Percentiles rank a stretch among this genome's conserved stretches.
Conservation (phyloP, 2,888 invertebrate genomes). For the Protonemura montana region DNA sequence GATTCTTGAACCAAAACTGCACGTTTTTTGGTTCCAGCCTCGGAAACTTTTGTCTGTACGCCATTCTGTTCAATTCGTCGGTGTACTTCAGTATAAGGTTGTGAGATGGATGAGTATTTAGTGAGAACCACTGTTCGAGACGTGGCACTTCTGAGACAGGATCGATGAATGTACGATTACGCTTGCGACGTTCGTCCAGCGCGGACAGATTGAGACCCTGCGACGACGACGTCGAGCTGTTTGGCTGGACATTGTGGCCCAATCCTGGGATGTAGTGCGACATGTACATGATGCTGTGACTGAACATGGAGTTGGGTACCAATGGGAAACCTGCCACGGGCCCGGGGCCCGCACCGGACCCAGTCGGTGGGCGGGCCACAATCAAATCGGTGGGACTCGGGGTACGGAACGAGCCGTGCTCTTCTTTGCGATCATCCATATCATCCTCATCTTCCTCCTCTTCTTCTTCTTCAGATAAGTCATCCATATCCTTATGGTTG, state of each 20-base stretch:
- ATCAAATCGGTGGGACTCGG: constrained; percentile 53
- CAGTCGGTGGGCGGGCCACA: constrained; percentile 51
- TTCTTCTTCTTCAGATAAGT: constrained; percentile 65
- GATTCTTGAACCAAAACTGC: constrained; percentile 99
- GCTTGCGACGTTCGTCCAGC: constrained; percentile 84
- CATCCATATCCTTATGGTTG: constrained; percentile 64
- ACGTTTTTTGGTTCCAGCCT: constrained; percentile 99
- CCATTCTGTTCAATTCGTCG: constrained; percentile 95
- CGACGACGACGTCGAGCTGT: constrained; percentile 37
- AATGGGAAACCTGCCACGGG: constrained; percentile 70
- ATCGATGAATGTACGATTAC: constrained; percentile 98
- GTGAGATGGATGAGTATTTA: constrained; percentile 98
- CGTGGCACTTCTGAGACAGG: constrained; percentile 97
- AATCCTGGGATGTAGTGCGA: constrained; percentile 81
- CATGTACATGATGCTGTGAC: constrained; percentile 92
- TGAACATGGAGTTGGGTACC: constrained; percentile 88
- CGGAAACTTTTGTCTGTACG: constrained; percentile 97
- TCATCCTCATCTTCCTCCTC: constrained; percentile 58
- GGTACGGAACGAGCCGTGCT: constrained; percentile 51
- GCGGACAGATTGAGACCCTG: constrained; percentile 49
- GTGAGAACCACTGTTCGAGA: constrained; percentile 93
- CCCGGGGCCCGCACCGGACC: constrained; percentile 51
- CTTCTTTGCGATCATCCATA: constrained; percentile 42
- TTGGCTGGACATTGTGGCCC: constrained; percentile 23
- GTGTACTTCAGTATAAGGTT: constrained; percentile 97